Conservation (phyloP, 2,888 invertebrate genomes). For the Ditula angustiorana region DNA sequence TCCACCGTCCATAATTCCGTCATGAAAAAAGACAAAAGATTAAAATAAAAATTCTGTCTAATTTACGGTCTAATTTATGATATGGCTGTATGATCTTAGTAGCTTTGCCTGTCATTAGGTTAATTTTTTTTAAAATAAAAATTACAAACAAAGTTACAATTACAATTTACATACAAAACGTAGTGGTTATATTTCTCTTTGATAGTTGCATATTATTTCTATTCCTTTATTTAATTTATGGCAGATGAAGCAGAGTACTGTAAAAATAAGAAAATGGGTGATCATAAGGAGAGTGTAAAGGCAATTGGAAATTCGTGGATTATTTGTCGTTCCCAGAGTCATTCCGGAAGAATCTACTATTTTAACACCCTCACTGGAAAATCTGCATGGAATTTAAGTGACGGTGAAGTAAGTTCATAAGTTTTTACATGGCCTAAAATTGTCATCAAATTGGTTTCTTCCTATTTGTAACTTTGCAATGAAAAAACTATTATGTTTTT, state of each 20-base stretch:
- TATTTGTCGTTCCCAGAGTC: slow-evolving; percentile 64
- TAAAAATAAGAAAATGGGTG: background rate
- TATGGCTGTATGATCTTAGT: too few relatives aligned
- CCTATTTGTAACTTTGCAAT: background rate
- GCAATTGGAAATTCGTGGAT: slow-evolving; percentile 63
- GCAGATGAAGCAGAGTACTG: background rate
- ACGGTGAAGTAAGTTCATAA: slow-evolving; percentile 62
- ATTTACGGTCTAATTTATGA: too few relatives aligned
- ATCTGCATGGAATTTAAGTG: slow-evolving; percentile 68
- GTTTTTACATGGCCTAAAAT: too few relatives aligned
- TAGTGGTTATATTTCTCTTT: too few relatives aligned
- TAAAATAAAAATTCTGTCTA: too few relatives aligned
- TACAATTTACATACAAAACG: too few relatives aligned
- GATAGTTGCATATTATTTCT: too few relatives aligned
- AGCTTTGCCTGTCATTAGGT: too few relatives aligned
- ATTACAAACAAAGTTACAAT: too few relatives aligned
- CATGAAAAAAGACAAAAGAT: too few relatives aligned
- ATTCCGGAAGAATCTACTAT: slow-evolving; percentile 64
- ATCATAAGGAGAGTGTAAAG: slow-evolving; percentile 43
- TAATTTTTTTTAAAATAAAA: too few relatives aligned
- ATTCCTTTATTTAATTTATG: slow-evolving; percentile 8
- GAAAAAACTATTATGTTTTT: slow-evolving; percentile 20
- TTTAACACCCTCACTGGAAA: slow-evolving; percentile 69
- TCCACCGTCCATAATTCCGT: too few relatives aligned
- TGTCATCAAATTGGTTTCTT: background rate